Evolutionary conservation across 2,113 vertebrate species (phyloP), one percentile per base, ranked within the genome.

Genomic region (Xenopus borealis): DNA sequence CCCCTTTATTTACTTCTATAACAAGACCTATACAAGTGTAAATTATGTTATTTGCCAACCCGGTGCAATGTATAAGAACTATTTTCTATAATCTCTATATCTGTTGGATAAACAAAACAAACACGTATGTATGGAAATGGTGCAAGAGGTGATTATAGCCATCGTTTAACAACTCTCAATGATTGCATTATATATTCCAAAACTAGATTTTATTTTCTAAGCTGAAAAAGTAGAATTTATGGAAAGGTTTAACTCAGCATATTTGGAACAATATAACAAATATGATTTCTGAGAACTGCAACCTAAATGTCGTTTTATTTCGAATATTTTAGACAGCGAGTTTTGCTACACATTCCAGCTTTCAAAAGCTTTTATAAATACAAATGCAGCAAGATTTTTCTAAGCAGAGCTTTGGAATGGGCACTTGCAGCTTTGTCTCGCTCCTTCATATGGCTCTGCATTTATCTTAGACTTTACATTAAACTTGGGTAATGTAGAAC

Each of bases 121-220:
- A 62, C 44, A 46, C 47, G 23, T 8, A 12, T 50, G 3, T 10
- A 16, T 55, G 4, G 55, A 63, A 23, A 70, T 77, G 52, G 69
- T 45, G 27, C 74, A 17, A 68, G 61, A 70, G 33, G 67, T 57
- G 61, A 63, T 64, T 63, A 57, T 70, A 77, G 46, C 46, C 11
- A 50, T 69, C 23, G 30, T 70, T 77, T 70, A 77, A 64, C 70
- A 70, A 70, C 66, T 45, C 74, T 57, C 55, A 44, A 59, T 63
- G 67, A 77, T 63, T 77, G 27, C 47, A 63, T 77, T 77, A 69
- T 70, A 69, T 66, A 77, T 64, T 69, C 67, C 47, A 77, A 62
- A 70, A 62, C 57, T 23, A 70, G 47, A 64, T 62, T 45, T 77
- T 55, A 63, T 61, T 62, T 69, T 44, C 62, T 50, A 19, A 52